phyloP scores from a whole-genome alignment of 1,140 invertebrate species.

The Scaptodrosophila lebanonensis region DNA sequence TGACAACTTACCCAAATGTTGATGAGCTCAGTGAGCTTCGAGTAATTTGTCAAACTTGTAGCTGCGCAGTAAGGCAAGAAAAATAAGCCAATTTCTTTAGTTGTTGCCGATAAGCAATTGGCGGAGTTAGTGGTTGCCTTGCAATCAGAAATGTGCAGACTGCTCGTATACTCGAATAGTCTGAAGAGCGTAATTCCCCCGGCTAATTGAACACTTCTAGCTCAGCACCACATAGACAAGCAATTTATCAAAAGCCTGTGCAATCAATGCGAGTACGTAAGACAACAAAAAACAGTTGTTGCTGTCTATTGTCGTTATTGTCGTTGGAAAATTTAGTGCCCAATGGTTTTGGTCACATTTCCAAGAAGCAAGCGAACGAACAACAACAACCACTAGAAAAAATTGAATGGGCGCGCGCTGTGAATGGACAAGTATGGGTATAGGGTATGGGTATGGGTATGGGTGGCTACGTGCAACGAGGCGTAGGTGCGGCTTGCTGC shows the following conservation, averaged over 20 bases:
- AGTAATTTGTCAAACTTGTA: too few relatives aligned
- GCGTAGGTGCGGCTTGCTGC: slow-evolving; percentile 11
- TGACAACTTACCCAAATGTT: too few relatives aligned
- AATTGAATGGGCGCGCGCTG: slow-evolving; percentile 7
- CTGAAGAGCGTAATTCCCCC: slow-evolving; percentile 31
- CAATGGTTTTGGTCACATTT: slow-evolving; percentile 30
- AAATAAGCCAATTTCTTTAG: too few relatives aligned
- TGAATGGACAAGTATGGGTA: background rate
- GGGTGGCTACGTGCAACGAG: too few relatives aligned
- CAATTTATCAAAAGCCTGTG: slow-evolving; percentile 34
- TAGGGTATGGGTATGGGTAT: too few relatives aligned
- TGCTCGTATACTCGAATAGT: slow-evolving; percentile 25
- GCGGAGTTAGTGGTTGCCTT: slow-evolving; percentile 57
- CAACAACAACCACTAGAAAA: background rate
- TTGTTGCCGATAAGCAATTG: too few relatives aligned
- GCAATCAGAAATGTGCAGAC: too few relatives aligned
- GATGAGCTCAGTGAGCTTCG: too few relatives aligned
- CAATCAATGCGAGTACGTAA: too few relatives aligned
- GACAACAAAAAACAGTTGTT: too few relatives aligned
- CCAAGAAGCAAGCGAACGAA: slow-evolving; percentile 23
- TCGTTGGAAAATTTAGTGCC: slow-evolving; percentile 26
- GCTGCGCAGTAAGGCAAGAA: too few relatives aligned
- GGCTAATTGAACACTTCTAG: slow-evolving; percentile 23
- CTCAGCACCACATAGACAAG: slow-evolving; percentile 32
- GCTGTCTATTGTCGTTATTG: too few relatives aligned